These are phyloP conservation scores for Cinclus mexicanus DNA, from an alignment of 2,113 vertebrate genomes.

Conservation along the genomic window DNA sequence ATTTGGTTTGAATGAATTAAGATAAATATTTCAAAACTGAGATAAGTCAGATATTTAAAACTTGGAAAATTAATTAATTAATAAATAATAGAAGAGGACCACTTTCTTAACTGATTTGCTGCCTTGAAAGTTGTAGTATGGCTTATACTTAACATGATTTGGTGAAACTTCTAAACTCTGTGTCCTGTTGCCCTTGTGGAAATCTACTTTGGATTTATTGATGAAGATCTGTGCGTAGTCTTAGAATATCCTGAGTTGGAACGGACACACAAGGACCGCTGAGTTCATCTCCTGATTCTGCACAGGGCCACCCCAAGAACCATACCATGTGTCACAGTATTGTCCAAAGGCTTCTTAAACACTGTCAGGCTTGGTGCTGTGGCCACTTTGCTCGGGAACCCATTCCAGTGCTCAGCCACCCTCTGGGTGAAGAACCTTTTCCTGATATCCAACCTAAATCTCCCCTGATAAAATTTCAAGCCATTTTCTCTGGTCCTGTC, in stretches of 20 bases:
- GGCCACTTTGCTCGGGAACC: not conserved
- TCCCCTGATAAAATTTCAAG: not conserved
- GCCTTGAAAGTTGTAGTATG: not conserved
- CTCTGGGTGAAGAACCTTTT: not conserved
- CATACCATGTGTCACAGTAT: too few relatives aligned
- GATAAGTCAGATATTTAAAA: not conserved
- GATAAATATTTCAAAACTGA: not conserved
- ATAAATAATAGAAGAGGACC: not conserved
- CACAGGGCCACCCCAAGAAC: not conserved
- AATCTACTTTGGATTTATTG: not conserved
- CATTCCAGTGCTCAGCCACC: rapidly evolving
- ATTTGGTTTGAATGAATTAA: not conserved
- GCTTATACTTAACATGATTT: not conserved
- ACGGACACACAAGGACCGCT: not conserved
- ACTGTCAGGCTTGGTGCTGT: not conserved
- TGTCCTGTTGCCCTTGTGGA: not conserved
- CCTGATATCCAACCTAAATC: not conserved
- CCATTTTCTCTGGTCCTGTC: rapidly evolving
- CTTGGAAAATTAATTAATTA: not conserved
- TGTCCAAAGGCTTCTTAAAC: not conserved
- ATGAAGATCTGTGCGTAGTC: not conserved
- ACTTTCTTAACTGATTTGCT: not conserved
- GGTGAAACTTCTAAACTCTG: not conserved
- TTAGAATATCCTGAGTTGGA: not conserved
- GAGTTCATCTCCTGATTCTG: not conserved